These are phyloP conservation scores for Oscheius sp. DNA, from an alignment of 1,140 invertebrate species.

Conservation along the genomic window DNA sequence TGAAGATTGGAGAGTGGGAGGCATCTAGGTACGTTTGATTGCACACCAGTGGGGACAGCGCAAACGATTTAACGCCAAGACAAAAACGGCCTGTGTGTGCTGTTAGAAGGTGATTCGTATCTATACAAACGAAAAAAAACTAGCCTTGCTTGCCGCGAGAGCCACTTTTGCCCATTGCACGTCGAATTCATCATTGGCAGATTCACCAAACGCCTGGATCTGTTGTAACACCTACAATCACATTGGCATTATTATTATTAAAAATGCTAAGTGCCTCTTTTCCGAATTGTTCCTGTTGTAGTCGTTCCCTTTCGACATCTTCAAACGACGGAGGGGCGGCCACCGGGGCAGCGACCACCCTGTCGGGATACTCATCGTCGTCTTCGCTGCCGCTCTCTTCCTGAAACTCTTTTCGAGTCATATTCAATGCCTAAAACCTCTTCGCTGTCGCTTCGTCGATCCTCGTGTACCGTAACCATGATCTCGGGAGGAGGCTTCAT, in stretches of 20 bases:
- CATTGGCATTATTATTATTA: background rate
- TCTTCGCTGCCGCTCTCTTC: slow-evolving; percentile 51
- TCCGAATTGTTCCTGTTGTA: slow-evolving; percentile 37
- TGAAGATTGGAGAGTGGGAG: too few relatives aligned
- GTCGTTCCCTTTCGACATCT: slow-evolving; percentile 47
- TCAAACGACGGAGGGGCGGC: slow-evolving; percentile 43
- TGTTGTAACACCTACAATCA: slow-evolving; percentile 56
- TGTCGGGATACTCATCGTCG: slow-evolving; percentile 60
- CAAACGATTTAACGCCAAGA: too few relatives aligned
- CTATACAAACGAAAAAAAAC: background rate
- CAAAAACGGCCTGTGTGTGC: too few relatives aligned
- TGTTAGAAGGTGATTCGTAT: too few relatives aligned
- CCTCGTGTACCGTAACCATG: slow-evolving; percentile 40
- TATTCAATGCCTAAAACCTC: too few relatives aligned
- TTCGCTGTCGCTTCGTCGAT: slow-evolving; percentile 25
- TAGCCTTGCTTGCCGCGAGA: background rate
- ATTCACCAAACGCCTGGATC: slow-evolving; percentile 60
- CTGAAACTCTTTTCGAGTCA: slow-evolving; percentile 42
- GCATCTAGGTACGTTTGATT: too few relatives aligned
- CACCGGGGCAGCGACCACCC: slow-evolving; percentile 54
- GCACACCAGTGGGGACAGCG: too few relatives aligned
- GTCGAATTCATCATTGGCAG: slow-evolving; percentile 60
- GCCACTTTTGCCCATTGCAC: slow-evolving; percentile 55
- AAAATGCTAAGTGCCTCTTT: slow-evolving; percentile 8
- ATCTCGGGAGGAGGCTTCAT: slow-evolving; percentile 27